Conservation (phyloP, 92 coral and sea anemone genomes). For the Isaurus tuberculatus region DNA sequence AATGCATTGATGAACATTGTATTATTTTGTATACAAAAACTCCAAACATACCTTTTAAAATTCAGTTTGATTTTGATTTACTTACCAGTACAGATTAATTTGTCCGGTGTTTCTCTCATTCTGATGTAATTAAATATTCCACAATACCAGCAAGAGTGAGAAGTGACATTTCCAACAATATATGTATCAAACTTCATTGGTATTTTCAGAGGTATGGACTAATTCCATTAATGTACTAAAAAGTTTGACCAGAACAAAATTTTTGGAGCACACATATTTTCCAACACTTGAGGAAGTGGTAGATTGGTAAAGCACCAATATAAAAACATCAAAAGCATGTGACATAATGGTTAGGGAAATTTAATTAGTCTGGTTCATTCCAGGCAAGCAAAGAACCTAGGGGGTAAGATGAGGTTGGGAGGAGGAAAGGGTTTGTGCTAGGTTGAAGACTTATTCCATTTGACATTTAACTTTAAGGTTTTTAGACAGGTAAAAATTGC, state of each 20-base stretch:
- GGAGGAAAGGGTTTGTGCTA: slow-evolving; percentile 3
- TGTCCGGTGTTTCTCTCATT: slow-evolving; percentile 5
- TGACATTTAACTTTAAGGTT: slow-evolving; percentile 29
- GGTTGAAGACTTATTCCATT: slow-evolving; percentile 35
- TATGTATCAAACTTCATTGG: slow-evolving; percentile 4
- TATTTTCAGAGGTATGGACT: slow-evolving; percentile 31
- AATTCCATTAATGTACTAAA: slow-evolving; percentile 27
- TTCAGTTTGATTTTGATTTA: slow-evolving; percentile 26
- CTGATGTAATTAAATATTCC: slow-evolving; percentile 10
- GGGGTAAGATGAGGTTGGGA: slow-evolving; percentile 18
- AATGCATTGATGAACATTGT: slow-evolving; percentile 5
- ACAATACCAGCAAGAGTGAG: slow-evolving; percentile 22
- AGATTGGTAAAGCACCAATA: slow-evolving; percentile 28
- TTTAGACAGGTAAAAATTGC: slow-evolving; percentile 31
- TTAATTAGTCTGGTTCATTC: slow-evolving; percentile 26
- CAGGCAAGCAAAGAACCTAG: slow-evolving; percentile 22
- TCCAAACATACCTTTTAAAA: slow-evolving; percentile 13
- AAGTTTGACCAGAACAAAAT: slow-evolving; percentile 27
- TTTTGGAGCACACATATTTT: slow-evolving; percentile 26
- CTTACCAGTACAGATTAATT: slow-evolving; percentile 9
- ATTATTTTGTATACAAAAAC: slow-evolving; percentile 10
- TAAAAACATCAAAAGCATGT: slow-evolving; percentile 26
- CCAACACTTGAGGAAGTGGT: slow-evolving; percentile 4
- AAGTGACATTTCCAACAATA: slow-evolving; percentile 29
- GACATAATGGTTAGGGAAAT: slow-evolving; percentile 22